These are phyloP conservation scores for Atrichornis clamosus DNA, from an alignment of 2,113 vertebrate genomes.

Conservation along the genomic window DNA sequence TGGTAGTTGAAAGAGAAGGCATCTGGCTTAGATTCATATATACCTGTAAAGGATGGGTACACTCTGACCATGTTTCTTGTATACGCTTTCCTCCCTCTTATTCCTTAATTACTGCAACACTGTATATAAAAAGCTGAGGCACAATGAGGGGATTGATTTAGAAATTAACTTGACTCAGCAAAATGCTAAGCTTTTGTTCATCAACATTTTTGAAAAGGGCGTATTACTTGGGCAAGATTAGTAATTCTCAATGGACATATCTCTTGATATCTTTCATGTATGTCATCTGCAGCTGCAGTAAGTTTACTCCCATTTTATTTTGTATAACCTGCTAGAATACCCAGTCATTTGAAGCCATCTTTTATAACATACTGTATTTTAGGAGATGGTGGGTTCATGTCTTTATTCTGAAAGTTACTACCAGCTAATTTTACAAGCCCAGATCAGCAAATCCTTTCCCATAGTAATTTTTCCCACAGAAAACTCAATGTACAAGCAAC, in stretches of 20 bases:
- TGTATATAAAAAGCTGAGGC: not conserved
- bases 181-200: not conserved
- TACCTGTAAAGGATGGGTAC: not conserved
- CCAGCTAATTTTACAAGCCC: not conserved
- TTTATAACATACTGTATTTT: not conserved
- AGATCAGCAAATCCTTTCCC: not conserved
- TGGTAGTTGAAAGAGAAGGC: not conserved
- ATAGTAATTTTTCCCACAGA: not conserved
- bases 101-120: not conserved
- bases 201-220: not conserved
- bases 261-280: not conserved
- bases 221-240: not conserved
- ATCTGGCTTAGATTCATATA: not conserved
- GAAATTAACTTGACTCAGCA: not conserved
- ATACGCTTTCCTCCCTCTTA: not conserved
- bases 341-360: not conserved
- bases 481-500: not conserved
- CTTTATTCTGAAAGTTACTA: not conserved
- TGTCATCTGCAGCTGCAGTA: not conserved
- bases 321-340: not conserved
- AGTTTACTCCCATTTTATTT: not conserved
- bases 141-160: not conserved
- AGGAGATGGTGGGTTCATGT: not conserved
- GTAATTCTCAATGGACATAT: not conserved
- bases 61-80: not conserved